These are phyloP conservation scores for Bombylius major DNA, from an alignment of 2,888 invertebrate genomes.

Conservation along the genomic window DNA sequence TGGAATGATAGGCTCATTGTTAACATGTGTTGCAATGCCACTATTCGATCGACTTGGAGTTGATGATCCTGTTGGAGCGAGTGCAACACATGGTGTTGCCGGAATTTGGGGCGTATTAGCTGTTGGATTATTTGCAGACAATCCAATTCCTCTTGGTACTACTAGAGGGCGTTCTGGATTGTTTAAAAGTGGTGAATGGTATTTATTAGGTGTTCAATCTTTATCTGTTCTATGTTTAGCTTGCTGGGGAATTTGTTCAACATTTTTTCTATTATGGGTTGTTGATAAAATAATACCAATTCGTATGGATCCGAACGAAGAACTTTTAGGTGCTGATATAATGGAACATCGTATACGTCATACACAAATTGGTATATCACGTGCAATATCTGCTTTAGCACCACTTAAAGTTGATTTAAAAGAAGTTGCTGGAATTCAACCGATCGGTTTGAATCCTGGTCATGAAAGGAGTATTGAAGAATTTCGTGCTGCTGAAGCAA, in stretches of 20 bases:
- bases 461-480: slow-evolving; percentile 31
- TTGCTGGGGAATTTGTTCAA: slow-evolving; percentile 61
- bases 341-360: slow-evolving; percentile 76
- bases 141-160: slow-evolving; percentile 67
- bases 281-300: slow-evolving; percentile 69
- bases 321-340: slow-evolving; percentile 78
- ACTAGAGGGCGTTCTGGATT: slow-evolving; percentile 64
- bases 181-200: slow-evolving; percentile 77
- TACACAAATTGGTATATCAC: slow-evolving; percentile 49
- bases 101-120: slow-evolving; percentile 71
- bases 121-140: slow-evolving; percentile 79
- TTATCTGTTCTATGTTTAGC: slow-evolving; percentile 57
- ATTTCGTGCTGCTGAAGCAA: slow-evolving; percentile 30
- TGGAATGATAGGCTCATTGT: slow-evolving; percentile 62
- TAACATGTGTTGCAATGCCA: slow-evolving; percentile 59
- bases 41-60: slow-evolving; percentile 64
- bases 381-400: slow-evolving; percentile 60
- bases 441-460: slow-evolving; percentile 56
- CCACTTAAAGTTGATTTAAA: slow-evolving; percentile 44
- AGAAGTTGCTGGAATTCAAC: slow-evolving; percentile 28
- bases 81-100: slow-evolving; percentile 74
- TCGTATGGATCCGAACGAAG: slow-evolving; percentile 74
- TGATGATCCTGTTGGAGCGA: slow-evolving; percentile 80
- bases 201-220: slow-evolving; percentile 70
- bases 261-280: slow-evolving; percentile 61